Evolutionary conservation across 2,113 vertebrate species (phyloP).

Genomic region (Alectura lathami): DNA sequence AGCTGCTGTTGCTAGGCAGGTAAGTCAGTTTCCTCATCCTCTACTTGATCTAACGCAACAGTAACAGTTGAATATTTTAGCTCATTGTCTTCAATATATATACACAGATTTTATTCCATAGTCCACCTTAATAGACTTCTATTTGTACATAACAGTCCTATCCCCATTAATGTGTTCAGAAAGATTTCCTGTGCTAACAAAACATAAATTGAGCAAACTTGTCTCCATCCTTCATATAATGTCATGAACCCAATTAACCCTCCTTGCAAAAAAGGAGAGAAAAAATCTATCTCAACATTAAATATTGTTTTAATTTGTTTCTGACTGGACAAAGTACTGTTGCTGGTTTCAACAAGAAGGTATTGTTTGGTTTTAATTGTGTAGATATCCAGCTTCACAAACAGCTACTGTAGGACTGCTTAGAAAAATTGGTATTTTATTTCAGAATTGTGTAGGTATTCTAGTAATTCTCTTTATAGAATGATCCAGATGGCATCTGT

Average conservation of each 20-base stretch:
- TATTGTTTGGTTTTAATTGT: not conserved
- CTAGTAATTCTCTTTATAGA: not conserved
- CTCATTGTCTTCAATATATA: not conserved
- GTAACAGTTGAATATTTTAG: not conserved
- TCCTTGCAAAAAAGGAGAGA: constrained; percentile 12
- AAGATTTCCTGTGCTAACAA: constrained; percentile 25
- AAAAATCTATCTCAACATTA: constrained; percentile 33
- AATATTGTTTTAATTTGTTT: constrained; percentile 44
- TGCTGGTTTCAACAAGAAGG: not conserved
- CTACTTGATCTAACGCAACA: not conserved
- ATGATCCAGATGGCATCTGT: not conserved
- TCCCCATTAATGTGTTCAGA: not conserved
- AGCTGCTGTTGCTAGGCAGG: not conserved
- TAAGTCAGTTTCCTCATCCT: not conserved
- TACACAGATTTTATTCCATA: constrained; percentile 15
- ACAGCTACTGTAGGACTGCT: not conserved
- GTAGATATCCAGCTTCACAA: not conserved
- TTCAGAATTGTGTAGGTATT: not conserved
- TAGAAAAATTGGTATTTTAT: not conserved
- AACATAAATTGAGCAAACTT: constrained; percentile 43
- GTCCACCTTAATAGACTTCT: not conserved
- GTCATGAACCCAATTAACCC: constrained; percentile 69
- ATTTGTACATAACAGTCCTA: constrained; percentile 14
- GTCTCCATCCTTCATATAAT: constrained; percentile 19
- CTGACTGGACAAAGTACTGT: constrained; percentile 9